Conservation (phyloP, 2,888 invertebrate species). For the Morpho deidamia region DNA sequence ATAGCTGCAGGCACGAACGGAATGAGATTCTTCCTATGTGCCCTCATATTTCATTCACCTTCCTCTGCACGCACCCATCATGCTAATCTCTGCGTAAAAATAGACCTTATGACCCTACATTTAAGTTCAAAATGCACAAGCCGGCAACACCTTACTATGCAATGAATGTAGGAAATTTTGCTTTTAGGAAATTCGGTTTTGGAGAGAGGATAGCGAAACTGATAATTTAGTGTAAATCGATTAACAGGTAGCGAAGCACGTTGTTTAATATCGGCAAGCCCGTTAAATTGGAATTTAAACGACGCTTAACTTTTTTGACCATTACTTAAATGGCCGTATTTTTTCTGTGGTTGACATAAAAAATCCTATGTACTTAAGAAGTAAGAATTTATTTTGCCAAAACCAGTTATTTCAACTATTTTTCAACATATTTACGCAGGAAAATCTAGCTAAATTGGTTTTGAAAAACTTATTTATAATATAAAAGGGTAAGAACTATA, state of each 20-base stretch:
- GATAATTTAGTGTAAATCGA: conserved; percentile 56
- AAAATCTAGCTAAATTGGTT: too few relatives aligned
- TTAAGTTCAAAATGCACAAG: conserved; percentile 37
- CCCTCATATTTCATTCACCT: conserved; percentile 62
- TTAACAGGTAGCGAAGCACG: conserved; percentile 39
- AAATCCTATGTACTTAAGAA: not conserved
- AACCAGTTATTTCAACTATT: too few relatives aligned
- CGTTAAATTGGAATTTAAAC: conserved; percentile 13
- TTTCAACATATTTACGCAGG: too few relatives aligned
- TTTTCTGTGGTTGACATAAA: conserved; percentile 1
- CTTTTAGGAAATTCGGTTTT: conserved; percentile 52
- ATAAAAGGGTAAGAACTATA: too few relatives aligned
- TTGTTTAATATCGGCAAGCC: conserved; percentile 36
- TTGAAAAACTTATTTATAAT: too few relatives aligned
- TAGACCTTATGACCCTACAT: conserved; percentile 34
- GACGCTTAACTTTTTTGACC: not conserved
- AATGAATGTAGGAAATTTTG: conserved; percentile 51
- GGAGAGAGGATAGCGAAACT: conserved; percentile 42
- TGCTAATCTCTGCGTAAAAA: conserved; percentile 33
- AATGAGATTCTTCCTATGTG: conserved; percentile 64
- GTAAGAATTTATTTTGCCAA: too few relatives aligned
- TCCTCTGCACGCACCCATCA: conserved; percentile 44
- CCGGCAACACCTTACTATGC: conserved; percentile 32
- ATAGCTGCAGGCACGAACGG: conserved; percentile 49
- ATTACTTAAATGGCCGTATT: conserved; percentile 1